Conservation (phyloP, 2,797 vertebrate genomes). For the Carapus acus region DNA sequence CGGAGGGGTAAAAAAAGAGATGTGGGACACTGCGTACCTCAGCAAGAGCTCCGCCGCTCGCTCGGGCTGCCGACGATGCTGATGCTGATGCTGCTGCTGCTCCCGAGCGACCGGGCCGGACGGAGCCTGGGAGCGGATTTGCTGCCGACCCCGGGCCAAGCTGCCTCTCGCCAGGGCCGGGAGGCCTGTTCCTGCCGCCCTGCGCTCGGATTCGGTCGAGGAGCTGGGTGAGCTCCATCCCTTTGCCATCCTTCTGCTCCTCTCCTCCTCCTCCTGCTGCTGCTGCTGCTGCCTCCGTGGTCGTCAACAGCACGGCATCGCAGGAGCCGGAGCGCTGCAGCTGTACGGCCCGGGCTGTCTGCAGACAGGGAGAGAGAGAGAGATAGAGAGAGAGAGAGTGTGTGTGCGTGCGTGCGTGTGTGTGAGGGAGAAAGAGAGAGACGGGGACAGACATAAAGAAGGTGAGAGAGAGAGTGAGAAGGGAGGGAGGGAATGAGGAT, state of each 20-base stretch:
- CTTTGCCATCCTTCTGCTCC: conserved; percentile 88
- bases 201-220: conserved; percentile 82
- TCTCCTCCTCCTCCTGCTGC: conserved; percentile 37
- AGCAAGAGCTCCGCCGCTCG: conserved; percentile 61
- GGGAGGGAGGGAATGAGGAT: conserved; percentile 9
- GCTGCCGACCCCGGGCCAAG: conserved; percentile 35
- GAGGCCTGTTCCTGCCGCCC: conserved; percentile 73
- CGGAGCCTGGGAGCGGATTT: conserved; percentile 42
- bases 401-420: too few relatives aligned
- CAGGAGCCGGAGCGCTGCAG: conserved; percentile 70
- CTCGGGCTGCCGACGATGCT: conserved; percentile 32
- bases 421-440: too few relatives aligned
- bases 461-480: conserved; percentile 4
- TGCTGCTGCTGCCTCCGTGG: conserved; percentile 39
- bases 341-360: conserved; percentile 71
- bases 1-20: conserved; percentile 1
- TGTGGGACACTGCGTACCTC: conserved; percentile 71
- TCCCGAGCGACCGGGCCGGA: conserved; percentile 42
- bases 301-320: conserved; percentile 73
- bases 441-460: neutral
- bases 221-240: conserved; percentile 88
- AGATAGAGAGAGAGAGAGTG: conserved; percentile 9
- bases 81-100: conserved; percentile 31
- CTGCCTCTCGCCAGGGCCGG: conserved; percentile 44
- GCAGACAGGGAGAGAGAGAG: conserved; percentile 52